A percentile compares a stretch with the other conserved stretches of the same genome.
Evolutionary conservation across 2,888 invertebrate genomes (phyloP).

Genomic region (Mechanitis messenoides): DNA sequence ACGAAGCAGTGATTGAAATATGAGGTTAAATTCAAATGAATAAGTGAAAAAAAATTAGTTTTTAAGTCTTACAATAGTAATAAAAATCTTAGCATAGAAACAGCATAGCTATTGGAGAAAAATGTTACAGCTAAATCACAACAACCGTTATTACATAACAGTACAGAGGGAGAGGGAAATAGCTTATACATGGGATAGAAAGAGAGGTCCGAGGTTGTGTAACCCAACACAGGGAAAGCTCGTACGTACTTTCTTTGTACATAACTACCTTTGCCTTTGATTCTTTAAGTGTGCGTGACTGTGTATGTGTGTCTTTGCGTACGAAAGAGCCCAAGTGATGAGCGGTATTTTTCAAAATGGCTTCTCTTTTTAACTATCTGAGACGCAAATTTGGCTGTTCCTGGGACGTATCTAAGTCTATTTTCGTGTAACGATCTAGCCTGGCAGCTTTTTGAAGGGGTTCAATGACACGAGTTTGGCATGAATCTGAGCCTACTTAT

Average conservation of each 20-base stretch:
- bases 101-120: conserved; percentile 62
- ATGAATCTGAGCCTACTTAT: conserved; percentile 59
- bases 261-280: conserved; percentile 46
- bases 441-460: conserved; percentile 59
- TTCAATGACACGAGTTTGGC: conserved; percentile 73
- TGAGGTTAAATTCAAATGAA: conserved; percentile 15
- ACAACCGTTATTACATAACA: conserved; percentile 76
- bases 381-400: conserved; percentile 47
- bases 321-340: conserved; percentile 60
- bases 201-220: conserved; percentile 65
- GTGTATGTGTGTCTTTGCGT: conserved; percentile 58
- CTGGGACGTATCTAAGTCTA: conserved; percentile 38
- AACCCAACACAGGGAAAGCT: conserved; percentile 74
- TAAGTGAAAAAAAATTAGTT: conserved; percentile 12
- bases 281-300: conserved; percentile 50
- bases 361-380: conserved; percentile 41
- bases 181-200: conserved; percentile 41
- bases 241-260: conserved; percentile 68
- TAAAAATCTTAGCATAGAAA: conserved; percentile 40
- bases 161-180: conserved; percentile 49
- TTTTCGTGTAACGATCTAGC: conserved; percentile 38
- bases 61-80: conserved; percentile 34
- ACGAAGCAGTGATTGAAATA: conserved; percentile 4
- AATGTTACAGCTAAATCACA: conserved; percentile 71
- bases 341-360: conserved; percentile 52